Percentiles rank a stretch among this genome's conserved stretches.
Evolutionary conservation across 2,797 vertebrate genomes (phyloP).

Genomic region (Synanceia verrucosa): DNA sequence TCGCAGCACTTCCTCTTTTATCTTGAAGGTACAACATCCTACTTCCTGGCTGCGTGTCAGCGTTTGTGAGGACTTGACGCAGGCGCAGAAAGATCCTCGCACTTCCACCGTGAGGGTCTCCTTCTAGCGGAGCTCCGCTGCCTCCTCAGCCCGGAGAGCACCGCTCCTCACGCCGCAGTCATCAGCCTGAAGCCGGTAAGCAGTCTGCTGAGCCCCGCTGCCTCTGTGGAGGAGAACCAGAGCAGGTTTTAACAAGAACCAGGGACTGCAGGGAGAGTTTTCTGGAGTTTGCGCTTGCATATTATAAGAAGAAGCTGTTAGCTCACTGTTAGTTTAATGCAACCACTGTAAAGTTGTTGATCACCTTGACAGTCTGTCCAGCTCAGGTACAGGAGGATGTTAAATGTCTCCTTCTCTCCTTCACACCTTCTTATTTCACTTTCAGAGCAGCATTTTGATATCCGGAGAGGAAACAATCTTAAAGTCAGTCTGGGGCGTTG

Average conservation of each 20-base stretch:
- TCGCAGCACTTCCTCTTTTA: conserved; percentile 19
- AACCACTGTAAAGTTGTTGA: not conserved
- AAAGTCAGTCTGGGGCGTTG: conserved; percentile 75
- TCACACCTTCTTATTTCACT: conserved; percentile 6
- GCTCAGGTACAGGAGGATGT: not conserved
- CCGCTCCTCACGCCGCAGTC: conserved; percentile 26
- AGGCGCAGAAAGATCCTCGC: not conserved
- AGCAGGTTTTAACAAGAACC: not conserved
- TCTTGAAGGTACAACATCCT: not conserved
- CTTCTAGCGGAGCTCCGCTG: conserved; percentile 21
- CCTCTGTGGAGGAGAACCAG: too few species aligned
- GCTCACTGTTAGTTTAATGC: not conserved
- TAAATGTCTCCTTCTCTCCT: not conserved
- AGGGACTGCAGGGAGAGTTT: not conserved
- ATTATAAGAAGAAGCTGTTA: too few species aligned
- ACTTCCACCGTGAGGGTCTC: conserved; percentile 25
- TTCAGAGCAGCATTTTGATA: conserved; percentile 34
- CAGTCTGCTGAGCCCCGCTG: not conserved
- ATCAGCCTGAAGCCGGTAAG: conserved; percentile 58
- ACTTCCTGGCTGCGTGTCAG: conserved; percentile 4
- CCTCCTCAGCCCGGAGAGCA: conserved; percentile 3
- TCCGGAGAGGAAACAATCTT: conserved; percentile 50
- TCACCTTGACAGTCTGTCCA: not conserved
- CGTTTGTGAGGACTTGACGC: conserved; percentile 3
- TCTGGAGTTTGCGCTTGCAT: not conserved